Base-by-base conservation (phyloP, 2,888 invertebrate species). In the Parascotia fuliginaria region DNA sequence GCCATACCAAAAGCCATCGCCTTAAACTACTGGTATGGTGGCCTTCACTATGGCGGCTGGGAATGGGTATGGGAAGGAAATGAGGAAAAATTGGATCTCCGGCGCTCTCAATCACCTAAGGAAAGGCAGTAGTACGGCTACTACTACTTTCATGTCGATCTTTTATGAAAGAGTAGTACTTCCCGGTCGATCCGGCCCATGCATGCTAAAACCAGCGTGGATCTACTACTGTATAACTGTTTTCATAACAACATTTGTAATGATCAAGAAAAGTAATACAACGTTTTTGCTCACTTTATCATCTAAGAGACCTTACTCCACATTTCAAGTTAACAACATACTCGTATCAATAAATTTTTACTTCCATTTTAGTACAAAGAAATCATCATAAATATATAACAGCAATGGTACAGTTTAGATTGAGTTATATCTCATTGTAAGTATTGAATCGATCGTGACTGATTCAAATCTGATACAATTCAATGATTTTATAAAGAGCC, bases 381-480 rank as follows among this genome's bases (percentile, higher is more conserved):
- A 60, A 70, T 65, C 62, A 65, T 62, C 62, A 65, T 65, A 70
- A 82, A 84, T 81, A 82, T 79, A 81, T 72, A 83, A 83, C 75
- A 76, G 68, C 68, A 76, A 69, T 65, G 53, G 62, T 69, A 71
- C 75, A 73, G 77, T 77, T 65, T 73, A 77, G 80, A 87, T 88
- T 83, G 81, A 88, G 87, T 81, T 85, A 85, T 87, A 81, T 71
- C 72, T 83, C 85, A 80, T 69, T 75, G 73, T 69, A 58, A 55
- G 56, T 70, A 72, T 65, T 66, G 70, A 66, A 75, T 70, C 53
- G 57, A 61, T 77, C 75, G 78, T 77, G 76, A 78, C 79, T 78
- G 78, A 84, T 82, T 77, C 75, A 72, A 76, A 84, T 85, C 76
- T 72, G 81, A 75, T 77, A 66, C 79, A 75, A 79, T 74, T 73